Conservation (phyloP, 2,888 invertebrate genomes). For the Rotaria socialis region DNA sequence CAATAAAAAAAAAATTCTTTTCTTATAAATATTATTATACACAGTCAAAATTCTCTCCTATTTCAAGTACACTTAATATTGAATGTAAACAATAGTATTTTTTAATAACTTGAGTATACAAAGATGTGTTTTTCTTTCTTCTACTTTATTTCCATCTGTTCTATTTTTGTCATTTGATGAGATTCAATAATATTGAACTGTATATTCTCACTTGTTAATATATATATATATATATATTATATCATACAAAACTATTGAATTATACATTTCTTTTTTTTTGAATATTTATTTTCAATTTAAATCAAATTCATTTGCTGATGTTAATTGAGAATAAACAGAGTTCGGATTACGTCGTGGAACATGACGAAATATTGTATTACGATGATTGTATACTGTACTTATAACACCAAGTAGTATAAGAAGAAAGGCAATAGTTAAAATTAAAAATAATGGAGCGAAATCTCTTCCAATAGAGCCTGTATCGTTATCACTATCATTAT, state of each 20-base stretch:
- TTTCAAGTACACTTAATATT: background rate
- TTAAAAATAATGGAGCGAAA: background rate
- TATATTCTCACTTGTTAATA: background rate
- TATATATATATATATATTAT: background rate
- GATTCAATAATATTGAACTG: background rate
- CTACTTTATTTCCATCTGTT: background rate
- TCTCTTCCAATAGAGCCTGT: background rate
- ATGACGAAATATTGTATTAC: background rate
- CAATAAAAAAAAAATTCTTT: background rate
- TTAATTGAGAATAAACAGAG: slow-evolving; percentile 16
- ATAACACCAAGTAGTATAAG: background rate
- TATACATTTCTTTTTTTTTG: background rate
- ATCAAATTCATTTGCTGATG: slow-evolving; percentile 1
- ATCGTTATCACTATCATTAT: rapidly evolving
- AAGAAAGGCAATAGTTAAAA: background rate
- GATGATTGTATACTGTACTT: background rate
- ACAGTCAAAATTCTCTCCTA: background rate
- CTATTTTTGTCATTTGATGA: background rate
- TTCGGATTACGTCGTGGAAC: background rate
- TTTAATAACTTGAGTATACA: background rate
- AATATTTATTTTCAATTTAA: slow-evolving; percentile 1
- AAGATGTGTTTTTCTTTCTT: background rate
- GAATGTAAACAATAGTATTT: background rate
- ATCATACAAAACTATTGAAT: background rate
- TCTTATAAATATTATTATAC: no score